phyloP scores from a whole-genome alignment of 2,113 vertebrate species.

The Lycaon pictus region DNA sequence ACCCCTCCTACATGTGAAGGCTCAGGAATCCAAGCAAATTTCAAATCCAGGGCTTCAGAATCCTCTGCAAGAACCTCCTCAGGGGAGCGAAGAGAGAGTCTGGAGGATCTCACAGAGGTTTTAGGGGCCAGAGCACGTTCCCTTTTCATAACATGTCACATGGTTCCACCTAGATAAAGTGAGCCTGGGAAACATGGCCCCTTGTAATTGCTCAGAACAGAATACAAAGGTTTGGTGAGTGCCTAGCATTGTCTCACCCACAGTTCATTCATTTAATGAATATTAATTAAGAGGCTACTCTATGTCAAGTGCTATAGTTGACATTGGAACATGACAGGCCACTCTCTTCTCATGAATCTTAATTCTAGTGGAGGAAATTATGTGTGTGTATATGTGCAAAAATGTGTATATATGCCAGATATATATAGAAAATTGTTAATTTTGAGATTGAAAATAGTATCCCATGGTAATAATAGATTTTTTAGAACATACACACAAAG shows the following conservation, averaged over 20 bases:
- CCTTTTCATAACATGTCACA: not conserved
- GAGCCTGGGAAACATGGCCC: not conserved
- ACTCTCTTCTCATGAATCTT: not conserved
- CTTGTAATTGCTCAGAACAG: not conserved
- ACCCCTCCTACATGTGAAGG: not conserved
- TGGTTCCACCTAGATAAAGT: not conserved
- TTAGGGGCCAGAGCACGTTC: not conserved
- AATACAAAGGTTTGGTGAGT: not conserved
- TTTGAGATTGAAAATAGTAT: slow-evolving; percentile 6
- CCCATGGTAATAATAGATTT: not conserved
- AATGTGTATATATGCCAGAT: not conserved
- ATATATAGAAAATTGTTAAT: not conserved
- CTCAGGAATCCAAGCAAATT: not conserved
- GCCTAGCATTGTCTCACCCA: not conserved
- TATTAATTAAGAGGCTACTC: not conserved
- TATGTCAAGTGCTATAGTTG: not conserved
- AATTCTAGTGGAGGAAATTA: not conserved
- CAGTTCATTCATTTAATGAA: not conserved
- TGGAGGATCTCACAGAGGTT: not conserved
- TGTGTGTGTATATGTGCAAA: not conserved
- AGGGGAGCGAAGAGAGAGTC: not conserved
- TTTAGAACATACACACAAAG: not conserved
- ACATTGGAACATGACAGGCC: not conserved
- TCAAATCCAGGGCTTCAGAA: not conserved
- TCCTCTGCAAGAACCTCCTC: not conserved